These are phyloP conservation scores for Lithophane leautieri DNA, from an alignment of 2,888 invertebrate species.

Conservation along the genomic window DNA sequence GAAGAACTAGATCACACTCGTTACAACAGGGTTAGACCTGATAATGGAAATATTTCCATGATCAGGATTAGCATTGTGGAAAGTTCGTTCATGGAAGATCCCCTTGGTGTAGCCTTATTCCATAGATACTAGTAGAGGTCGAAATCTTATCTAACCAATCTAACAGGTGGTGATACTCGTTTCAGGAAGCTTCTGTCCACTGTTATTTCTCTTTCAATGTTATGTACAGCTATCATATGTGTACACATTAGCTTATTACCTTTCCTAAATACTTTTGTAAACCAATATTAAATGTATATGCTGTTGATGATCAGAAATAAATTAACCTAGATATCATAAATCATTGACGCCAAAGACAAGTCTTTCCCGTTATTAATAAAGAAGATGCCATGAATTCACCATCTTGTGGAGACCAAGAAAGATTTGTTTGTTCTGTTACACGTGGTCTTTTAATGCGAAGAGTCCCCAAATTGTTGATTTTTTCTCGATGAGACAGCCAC, in stretches of 20 bases:
- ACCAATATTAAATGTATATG: background rate
- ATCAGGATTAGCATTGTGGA: conserved; percentile 24
- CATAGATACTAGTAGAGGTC: background rate
- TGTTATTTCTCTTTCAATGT: background rate
- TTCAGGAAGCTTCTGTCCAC: background rate
- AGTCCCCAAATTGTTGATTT: too few relatives aligned
- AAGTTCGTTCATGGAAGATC: conserved; percentile 25
- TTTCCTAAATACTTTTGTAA: background rate
- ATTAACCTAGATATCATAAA: background rate
- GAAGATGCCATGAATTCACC: too few relatives aligned
- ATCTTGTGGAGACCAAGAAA: background rate
- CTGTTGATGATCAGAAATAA: background rate
- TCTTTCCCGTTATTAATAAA: background rate
- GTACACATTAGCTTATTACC: too few relatives aligned
- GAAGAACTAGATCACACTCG: conserved; percentile 42
- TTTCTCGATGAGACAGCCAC: background rate
- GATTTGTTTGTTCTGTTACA: background rate
- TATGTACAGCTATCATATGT: background rate
- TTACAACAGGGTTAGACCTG: conserved; percentile 16
- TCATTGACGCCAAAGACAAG: background rate
- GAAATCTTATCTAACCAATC: background rate
- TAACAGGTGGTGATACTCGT: too few relatives aligned
- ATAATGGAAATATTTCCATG: conserved; percentile 23
- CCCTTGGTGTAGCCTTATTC: background rate
- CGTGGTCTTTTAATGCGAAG: background rate